These are phyloP conservation scores for Drosophila affinis DNA, from an alignment of 2,888 invertebrate species.

Conservation along the genomic window DNA sequence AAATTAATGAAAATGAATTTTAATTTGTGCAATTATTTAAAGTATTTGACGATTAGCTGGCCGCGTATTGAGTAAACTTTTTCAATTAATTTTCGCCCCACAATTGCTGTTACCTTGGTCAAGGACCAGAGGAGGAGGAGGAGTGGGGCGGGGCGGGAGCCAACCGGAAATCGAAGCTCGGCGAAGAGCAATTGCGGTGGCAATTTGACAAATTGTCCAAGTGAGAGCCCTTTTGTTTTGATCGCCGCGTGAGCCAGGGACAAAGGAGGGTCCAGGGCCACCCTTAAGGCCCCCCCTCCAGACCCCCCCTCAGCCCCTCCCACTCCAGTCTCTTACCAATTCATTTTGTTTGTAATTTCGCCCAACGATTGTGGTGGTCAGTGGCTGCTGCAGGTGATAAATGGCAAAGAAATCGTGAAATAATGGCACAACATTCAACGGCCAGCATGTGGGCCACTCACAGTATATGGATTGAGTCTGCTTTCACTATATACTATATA, in stretches of 20 bases:
- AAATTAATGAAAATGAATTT: constrained; percentile 51
- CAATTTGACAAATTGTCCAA: constrained; percentile 76
- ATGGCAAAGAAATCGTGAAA: constrained; percentile 70
- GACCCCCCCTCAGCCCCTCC: constrained; percentile 7
- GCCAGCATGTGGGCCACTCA: constrained; percentile 37
- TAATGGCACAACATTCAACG: constrained; percentile 72
- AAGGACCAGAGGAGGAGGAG: constrained; percentile 24
- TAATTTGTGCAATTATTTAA: constrained; percentile 67
- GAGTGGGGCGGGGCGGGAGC: neutral
- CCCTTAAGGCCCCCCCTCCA: constrained; percentile 13
- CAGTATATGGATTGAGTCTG: constrained; percentile 41
- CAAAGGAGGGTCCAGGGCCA: constrained; percentile 5
- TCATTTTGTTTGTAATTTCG: constrained; percentile 63
- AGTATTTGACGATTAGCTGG: constrained; percentile 70
- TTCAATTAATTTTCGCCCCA: constrained; percentile 70
- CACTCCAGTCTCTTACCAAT: constrained; percentile 23
- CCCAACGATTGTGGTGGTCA: constrained; percentile 34
- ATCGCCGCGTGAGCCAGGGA: neutral
- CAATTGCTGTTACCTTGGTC: constrained; percentile 51
- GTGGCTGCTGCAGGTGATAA: constrained; percentile 71
- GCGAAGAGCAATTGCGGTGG: constrained; percentile 68
- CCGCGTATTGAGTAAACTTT: constrained; percentile 61
- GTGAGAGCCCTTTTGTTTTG: constrained; percentile 65
- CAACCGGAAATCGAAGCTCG: constrained; percentile 35
- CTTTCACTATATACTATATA: constrained; percentile 3